phyloP scores from a whole-genome alignment of 2,113 vertebrate species.

The Vireo altiloquus region DNA sequence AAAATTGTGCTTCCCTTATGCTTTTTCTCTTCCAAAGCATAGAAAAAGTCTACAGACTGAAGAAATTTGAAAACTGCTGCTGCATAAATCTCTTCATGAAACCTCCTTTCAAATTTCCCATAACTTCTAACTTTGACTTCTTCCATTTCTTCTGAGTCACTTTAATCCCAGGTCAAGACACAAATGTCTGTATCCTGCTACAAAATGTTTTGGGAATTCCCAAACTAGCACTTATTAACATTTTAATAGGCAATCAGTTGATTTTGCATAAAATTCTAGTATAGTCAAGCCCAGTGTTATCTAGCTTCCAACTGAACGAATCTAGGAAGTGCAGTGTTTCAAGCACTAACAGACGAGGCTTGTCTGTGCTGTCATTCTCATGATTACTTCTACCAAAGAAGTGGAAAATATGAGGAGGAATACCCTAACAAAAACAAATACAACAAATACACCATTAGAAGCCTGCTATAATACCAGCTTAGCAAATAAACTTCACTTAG shows the following conservation, averaged over 20 bases:
- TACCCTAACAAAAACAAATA: not conserved
- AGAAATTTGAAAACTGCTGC: not conserved
- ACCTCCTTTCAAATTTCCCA: not conserved
- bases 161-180: not conserved
- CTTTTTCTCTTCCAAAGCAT: not conserved
- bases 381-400: not conserved
- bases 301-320: not conserved
- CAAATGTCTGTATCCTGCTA: not conserved
- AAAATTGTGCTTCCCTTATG: not conserved
- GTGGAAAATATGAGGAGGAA: not conserved
- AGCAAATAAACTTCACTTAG: not conserved
- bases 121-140: not conserved
- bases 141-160: not conserved
- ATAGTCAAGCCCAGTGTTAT: not conserved
- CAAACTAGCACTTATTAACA: not conserved
- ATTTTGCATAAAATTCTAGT: conserved; percentile 44
- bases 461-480: not conserved
- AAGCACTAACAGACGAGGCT: not conserved
- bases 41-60: not conserved
- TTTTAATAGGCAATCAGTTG: not conserved
- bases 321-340: not conserved
- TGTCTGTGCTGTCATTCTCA: not conserved
- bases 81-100: not conserved
- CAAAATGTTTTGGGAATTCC: conserved; percentile 24
- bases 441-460: not conserved